These are phyloP conservation scores for Gerris lacustris DNA, from an alignment of 2,888 invertebrate genomes.

Conservation along the genomic window DNA sequence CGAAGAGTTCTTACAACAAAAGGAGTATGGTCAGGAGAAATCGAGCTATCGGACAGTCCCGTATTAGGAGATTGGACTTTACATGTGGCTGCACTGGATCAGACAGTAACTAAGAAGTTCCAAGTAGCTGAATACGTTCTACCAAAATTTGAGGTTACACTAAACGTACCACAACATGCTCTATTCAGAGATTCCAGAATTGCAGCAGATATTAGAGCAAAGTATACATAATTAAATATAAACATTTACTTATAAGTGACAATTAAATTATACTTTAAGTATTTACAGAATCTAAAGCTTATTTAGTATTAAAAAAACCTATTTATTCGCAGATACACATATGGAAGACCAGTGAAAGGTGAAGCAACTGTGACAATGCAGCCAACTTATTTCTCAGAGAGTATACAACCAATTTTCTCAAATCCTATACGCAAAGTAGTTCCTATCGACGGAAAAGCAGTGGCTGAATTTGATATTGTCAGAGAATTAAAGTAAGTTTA, in stretches of 20 bases:
- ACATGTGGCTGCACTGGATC: constrained; percentile 50
- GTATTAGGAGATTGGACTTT: constrained; percentile 82
- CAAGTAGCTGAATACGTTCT: constrained; percentile 82
- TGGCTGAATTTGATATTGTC: constrained; percentile 63
- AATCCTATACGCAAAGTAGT: constrained; percentile 44
- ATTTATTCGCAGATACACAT: constrained; percentile 52
- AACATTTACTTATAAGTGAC: background rate
- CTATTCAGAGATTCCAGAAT: constrained; percentile 69
- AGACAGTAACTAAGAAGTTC: constrained; percentile 55
- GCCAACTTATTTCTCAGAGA: constrained; percentile 65
- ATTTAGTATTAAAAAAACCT: no score
- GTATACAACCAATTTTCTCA: constrained; percentile 65
- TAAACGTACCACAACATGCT: constrained; percentile 68
- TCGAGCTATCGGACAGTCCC: constrained; percentile 67
- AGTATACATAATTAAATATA: constrained; percentile 45
- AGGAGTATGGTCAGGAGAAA: constrained; percentile 63
- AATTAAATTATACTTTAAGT: background rate
- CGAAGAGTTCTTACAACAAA: constrained; percentile 49
- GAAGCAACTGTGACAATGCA: constrained; percentile 72
- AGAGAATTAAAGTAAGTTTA: constrained; percentile 45
- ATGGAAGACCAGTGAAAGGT: constrained; percentile 75
- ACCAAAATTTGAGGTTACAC: constrained; percentile 82
- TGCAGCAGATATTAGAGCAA: constrained; percentile 65
- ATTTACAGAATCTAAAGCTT: background rate
- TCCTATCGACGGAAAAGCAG: constrained; percentile 60